Conservation (phyloP, 2,888 invertebrate species). For the Polydrusus pterygomalis region DNA sequence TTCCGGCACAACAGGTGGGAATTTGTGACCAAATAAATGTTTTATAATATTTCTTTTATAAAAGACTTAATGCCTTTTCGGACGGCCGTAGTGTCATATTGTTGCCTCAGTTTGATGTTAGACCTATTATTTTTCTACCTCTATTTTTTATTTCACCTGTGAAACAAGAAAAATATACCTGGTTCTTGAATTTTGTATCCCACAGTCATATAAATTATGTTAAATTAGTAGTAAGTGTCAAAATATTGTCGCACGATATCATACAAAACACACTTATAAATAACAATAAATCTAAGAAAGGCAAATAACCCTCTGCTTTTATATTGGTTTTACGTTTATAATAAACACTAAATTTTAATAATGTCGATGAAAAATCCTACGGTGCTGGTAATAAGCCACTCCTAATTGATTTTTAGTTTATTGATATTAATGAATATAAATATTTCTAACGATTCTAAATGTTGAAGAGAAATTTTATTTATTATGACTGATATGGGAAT, state of each 20-base stretch:
- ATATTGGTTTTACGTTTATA: constrained; percentile 14
- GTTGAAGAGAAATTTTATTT: not conserved
- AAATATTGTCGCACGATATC: constrained; percentile 14
- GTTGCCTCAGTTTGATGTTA: constrained; percentile 40
- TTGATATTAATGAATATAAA: constrained; percentile 4
- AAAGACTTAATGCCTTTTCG: constrained; percentile 39
- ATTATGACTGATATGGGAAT: no score
- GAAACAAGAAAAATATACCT: constrained; percentile 17
- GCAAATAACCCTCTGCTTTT: constrained; percentile 10
- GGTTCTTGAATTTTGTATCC: constrained; percentile 12
- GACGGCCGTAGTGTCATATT: constrained; percentile 36
- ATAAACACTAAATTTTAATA: constrained; percentile 11
- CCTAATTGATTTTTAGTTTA: constrained; percentile 24
- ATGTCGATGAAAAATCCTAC: constrained; percentile 12
- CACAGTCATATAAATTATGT: constrained; percentile 24
- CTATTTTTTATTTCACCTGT: constrained; percentile 26
- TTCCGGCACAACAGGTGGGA: constrained; percentile 63
- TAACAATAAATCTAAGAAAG: constrained; percentile 19
- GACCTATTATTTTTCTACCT: constrained; percentile 38
- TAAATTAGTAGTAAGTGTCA: constrained; percentile 26
- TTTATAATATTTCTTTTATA: constrained; percentile 54
- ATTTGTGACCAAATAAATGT: constrained; percentile 57
- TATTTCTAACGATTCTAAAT: not conserved
- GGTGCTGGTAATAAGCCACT: constrained; percentile 2
- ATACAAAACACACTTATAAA: constrained; percentile 3